Percentiles rank a stretch among this genome's conserved stretches.
These are phyloP conservation scores for Actias luna DNA, from an alignment of 2,888 invertebrate genomes.

Conservation along the genomic window DNA sequence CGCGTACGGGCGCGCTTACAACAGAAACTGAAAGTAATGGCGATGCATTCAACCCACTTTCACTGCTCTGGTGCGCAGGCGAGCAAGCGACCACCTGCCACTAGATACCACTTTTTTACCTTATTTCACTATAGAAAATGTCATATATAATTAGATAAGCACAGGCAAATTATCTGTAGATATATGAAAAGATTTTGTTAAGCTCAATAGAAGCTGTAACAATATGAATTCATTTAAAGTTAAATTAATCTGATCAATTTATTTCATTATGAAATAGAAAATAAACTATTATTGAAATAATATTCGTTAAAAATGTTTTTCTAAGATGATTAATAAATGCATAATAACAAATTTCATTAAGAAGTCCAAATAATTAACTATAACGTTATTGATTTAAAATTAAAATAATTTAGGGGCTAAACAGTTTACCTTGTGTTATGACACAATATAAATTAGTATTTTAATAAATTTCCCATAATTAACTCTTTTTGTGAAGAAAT, in stretches of 20 bases:
- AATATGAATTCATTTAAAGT: not conserved
- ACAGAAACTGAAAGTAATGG: slow-evolving; percentile 81
- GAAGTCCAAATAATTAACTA: no score
- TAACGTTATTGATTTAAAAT: no score
- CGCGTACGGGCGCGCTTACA: slow-evolving; percentile 70
- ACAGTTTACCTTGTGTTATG: no score
- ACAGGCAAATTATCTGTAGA: not conserved
- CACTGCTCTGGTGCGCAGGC: slow-evolving; percentile 64
- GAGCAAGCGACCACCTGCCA: slow-evolving; percentile 26
- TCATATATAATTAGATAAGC: not conserved
- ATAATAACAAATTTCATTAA: no score
- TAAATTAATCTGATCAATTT: not conserved
- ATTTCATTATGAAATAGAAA: not conserved
- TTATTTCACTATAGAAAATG: slow-evolving; percentile 23
- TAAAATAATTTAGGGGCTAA: no score
- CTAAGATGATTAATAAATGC: no score
- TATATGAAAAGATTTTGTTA: not conserved
- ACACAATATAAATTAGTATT: no score
- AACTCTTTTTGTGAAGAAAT: no score
- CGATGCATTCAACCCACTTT: slow-evolving; percentile 80
- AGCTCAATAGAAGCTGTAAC: not conserved
- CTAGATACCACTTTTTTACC: slow-evolving; percentile 31
- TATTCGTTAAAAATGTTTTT: no score
- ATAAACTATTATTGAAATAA: not conserved
- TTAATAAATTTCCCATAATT: no score